Conservation (phyloP, 2,113 vertebrate genomes). For the Salvelinus fontinalis region DNA sequence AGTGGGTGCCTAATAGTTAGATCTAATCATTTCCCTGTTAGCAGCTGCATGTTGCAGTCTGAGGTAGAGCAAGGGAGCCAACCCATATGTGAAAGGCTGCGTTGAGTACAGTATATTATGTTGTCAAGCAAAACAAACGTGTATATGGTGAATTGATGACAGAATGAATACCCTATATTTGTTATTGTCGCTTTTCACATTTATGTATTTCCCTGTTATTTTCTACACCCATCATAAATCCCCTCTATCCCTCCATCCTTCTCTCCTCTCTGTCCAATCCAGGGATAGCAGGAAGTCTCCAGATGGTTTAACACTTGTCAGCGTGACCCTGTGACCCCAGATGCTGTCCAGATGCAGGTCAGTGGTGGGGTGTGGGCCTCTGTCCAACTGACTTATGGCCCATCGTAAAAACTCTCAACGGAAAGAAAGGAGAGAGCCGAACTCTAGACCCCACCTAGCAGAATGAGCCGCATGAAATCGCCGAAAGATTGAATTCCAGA, state of each 20-base stretch:
- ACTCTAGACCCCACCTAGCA: conserved; percentile 49
- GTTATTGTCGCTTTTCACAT: too few species aligned
- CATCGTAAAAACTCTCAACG: conserved; percentile 49
- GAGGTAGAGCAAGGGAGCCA: too few species aligned
- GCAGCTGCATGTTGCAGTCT: neutral
- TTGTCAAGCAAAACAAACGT: too few species aligned
- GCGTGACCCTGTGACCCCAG: conserved; percentile 66
- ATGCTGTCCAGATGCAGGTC: conserved; percentile 79
- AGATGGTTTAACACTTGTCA: conserved; percentile 73
- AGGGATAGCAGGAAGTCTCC: conserved; percentile 61
- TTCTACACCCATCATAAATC: conserved; percentile 1
- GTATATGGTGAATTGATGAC: too few species aligned
- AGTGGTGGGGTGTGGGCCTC: conserved; percentile 52
- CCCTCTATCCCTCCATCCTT: conserved; percentile 21
- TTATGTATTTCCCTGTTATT: neutral
- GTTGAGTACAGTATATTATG: too few species aligned
- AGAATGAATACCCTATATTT: too few species aligned
- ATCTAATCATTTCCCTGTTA: conserved; percentile 41
- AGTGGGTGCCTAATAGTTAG: conserved; percentile 6
- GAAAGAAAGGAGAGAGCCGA: conserved; percentile 41
- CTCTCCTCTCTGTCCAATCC: conserved; percentile 39
- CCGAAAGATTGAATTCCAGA: conserved; percentile 40
- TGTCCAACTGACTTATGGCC: conserved; percentile 71
- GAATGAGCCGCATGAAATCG: conserved; percentile 42
- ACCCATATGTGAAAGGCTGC: too few species aligned